phyloP scores from a whole-genome alignment of 2,113 vertebrate genomes.

The Erythrocercus mccallii region DNA sequence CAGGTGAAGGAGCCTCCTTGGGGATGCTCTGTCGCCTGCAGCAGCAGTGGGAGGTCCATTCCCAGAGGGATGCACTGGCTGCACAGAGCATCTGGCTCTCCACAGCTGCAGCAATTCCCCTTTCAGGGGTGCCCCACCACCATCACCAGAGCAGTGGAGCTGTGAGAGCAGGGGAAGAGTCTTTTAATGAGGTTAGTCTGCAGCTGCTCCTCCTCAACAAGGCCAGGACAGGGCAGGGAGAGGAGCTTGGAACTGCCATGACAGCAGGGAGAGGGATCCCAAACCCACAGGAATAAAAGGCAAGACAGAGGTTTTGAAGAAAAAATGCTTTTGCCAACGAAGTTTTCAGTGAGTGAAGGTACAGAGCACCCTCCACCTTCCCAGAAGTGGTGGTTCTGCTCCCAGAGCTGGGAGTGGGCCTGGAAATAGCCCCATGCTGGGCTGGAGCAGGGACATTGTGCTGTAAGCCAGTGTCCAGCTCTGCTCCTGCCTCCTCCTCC shows the following conservation, averaged over 20 bases:
- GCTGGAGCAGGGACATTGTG: not conserved
- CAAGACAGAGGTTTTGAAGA: not conserved
- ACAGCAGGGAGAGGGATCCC: not conserved
- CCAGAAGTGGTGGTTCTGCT: not conserved
- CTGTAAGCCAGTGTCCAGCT: fast-evolving
- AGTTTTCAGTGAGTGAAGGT: not conserved
- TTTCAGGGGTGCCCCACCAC: not conserved
- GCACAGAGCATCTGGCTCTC: not conserved
- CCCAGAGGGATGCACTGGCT: not conserved
- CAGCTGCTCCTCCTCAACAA: not conserved
- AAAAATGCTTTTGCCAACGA: not conserved
- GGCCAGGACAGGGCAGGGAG: not conserved
- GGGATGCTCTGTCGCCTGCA: not conserved
- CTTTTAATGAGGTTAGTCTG: not conserved
- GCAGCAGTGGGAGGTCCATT: not conserved
- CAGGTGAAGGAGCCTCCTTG: not conserved
- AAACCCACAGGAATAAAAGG: not conserved
- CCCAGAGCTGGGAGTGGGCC: fast-evolving
- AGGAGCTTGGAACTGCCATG: not conserved
- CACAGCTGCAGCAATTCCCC: not conserved
- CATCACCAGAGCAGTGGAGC: not conserved
- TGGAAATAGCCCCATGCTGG: not conserved
- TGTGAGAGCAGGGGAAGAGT: not conserved
- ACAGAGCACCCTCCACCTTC: not conserved
- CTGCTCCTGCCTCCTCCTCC: not conserved